phyloP scores from a whole-genome alignment of 2,888 invertebrate genomes.

The Lycophotia porphyrea region DNA sequence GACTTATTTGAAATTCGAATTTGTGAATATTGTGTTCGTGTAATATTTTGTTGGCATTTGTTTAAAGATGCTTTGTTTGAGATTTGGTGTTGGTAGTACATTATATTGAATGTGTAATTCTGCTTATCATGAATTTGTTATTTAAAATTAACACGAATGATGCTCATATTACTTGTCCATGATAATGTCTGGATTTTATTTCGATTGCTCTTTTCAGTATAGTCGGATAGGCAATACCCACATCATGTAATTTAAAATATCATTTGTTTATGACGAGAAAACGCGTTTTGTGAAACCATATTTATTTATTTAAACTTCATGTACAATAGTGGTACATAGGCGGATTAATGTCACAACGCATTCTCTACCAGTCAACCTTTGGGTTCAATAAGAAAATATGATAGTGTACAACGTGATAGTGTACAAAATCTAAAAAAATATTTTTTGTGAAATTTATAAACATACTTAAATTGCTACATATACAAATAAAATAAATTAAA shows the following conservation, averaged over 20 bases:
- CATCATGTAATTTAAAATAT: neutral
- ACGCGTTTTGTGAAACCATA: neutral
- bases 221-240: neutral
- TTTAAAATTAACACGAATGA: neutral
- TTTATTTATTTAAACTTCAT: too few relatives aligned
- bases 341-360: too few relatives aligned
- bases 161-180: neutral
- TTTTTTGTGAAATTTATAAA: too few relatives aligned
- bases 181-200: neutral
- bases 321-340: too few relatives aligned
- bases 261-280: neutral
- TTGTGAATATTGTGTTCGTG: conserved; percentile 23
- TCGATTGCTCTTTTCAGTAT: neutral
- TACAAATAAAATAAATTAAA: too few relatives aligned
- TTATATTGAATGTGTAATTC: neutral
- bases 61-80: neutral
- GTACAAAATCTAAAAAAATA: too few relatives aligned
- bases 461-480: too few relatives aligned
- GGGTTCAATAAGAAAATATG: too few relatives aligned
- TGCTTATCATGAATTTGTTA: neutral
- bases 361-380: too few relatives aligned
- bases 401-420: too few relatives aligned
- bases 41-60: neutral
- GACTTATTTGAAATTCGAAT: conserved; percentile 40
- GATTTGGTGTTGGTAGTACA: neutral